Evolutionary conservation across 2,888 invertebrate species (phyloP).

Genomic region (Xestia ashworthii): DNA sequence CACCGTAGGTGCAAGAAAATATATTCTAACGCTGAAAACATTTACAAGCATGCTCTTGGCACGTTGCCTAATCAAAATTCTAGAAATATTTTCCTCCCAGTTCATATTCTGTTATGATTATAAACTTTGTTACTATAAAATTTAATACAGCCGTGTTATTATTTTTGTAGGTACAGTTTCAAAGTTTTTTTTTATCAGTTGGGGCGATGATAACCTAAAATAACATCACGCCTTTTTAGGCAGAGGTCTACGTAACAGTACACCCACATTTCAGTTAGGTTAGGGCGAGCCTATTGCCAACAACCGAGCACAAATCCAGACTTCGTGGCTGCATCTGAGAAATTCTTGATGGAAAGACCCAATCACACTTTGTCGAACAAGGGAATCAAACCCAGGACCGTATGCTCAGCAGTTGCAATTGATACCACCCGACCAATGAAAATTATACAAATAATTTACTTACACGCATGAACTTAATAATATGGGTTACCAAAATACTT

Average conservation of each 20-base stretch:
- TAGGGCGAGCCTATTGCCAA: background rate
- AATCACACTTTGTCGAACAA: background rate
- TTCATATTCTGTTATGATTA: constrained; percentile 29
- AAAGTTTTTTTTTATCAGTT: background rate
- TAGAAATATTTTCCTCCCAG: constrained; percentile 39
- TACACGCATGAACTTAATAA: background rate
- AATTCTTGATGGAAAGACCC: background rate
- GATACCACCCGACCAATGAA: background rate
- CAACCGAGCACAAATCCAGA: background rate
- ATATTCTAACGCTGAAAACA: constrained; percentile 50
- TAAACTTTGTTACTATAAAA: constrained; percentile 22
- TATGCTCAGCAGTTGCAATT: background rate
- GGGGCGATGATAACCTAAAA: background rate
- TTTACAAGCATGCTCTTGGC: constrained; percentile 60
- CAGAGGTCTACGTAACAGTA: background rate
- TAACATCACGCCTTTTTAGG: background rate
- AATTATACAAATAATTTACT: background rate
- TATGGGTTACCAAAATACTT: background rate
- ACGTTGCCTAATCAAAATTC: constrained; percentile 65
- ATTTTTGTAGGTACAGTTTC: background rate
- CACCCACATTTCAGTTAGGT: background rate
- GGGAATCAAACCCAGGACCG: background rate
- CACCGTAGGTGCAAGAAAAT: constrained; percentile 16
- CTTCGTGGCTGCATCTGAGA: background rate
- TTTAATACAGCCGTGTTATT: background rate